A percentile compares a stretch with the other conserved stretches of the same genome.
Conservation (phyloP, 2,888 invertebrate genomes). For the Saturnia japonica region DNA sequence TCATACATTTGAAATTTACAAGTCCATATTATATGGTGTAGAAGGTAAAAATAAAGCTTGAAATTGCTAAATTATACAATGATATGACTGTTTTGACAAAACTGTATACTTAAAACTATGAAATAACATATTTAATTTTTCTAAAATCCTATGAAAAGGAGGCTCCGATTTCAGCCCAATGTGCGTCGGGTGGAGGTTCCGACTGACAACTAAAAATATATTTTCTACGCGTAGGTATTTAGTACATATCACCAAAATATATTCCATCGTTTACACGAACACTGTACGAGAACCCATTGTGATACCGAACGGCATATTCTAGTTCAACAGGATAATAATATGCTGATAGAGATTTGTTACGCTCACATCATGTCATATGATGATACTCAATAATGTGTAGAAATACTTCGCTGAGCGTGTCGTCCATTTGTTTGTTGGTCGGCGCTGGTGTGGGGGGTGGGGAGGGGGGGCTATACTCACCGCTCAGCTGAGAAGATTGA, state of each 20-base stretch:
- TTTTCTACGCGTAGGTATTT: not conserved
- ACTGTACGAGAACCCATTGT: not conserved
- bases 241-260: not conserved
- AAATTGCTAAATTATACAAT: too few relatives aligned
- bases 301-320: not conserved
- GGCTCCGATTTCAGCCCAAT: too few relatives aligned
- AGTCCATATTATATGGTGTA: too few relatives aligned
- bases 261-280: not conserved
- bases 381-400: not conserved
- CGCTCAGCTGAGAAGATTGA: slow-evolving; percentile 2
- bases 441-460: not conserved
- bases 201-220: not conserved
- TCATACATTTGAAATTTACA: too few relatives aligned
- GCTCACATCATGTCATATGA: not conserved
- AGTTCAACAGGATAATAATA: not conserved
- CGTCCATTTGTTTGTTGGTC: not conserved
- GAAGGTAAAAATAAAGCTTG: too few relatives aligned
- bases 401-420: not conserved
- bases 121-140: too few relatives aligned
- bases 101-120: too few relatives aligned
- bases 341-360: not conserved
- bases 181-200: too few relatives aligned
- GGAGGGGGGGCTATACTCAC: not conserved
- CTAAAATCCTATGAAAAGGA: too few relatives aligned
- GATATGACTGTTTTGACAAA: too few relatives aligned